Percentiles rank a stretch among this genome's conserved stretches.
Conservation (phyloP, 2,888 invertebrate species). For the Eupithecia vulgata region DNA sequence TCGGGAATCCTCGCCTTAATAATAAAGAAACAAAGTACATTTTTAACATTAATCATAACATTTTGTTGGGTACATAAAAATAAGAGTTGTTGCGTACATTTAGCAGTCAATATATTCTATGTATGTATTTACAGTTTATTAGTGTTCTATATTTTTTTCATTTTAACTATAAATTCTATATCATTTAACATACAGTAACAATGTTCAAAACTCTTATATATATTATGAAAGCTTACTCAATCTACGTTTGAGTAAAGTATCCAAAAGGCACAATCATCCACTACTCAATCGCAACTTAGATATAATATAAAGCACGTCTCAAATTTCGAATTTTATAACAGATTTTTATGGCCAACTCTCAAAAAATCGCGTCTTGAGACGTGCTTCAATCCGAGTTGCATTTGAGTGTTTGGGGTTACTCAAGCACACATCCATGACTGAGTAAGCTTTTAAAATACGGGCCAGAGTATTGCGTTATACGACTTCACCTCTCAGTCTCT, state of each 20-base stretch:
- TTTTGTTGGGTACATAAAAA: background rate
- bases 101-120: background rate
- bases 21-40: background rate
- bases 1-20: no score
- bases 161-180: no score
- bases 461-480: background rate
- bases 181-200: background rate
- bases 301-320: no score
- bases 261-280: no score
- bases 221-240: background rate
- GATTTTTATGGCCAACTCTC: no score
- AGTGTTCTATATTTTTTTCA: no score
- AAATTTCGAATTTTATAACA: no score
- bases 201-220: background rate
- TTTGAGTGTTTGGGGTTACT: background rate
- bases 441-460: background rate
- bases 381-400: no score
- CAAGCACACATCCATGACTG: background rate
- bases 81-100: background rate
- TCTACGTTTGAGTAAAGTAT: background rate
- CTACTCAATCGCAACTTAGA: no score
- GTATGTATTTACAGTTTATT: no score
- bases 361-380: no score
- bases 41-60: background rate
- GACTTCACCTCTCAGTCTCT: background rate